Conservation (phyloP, 2,113 vertebrate genomes). For the Malurus cyaneus region DNA sequence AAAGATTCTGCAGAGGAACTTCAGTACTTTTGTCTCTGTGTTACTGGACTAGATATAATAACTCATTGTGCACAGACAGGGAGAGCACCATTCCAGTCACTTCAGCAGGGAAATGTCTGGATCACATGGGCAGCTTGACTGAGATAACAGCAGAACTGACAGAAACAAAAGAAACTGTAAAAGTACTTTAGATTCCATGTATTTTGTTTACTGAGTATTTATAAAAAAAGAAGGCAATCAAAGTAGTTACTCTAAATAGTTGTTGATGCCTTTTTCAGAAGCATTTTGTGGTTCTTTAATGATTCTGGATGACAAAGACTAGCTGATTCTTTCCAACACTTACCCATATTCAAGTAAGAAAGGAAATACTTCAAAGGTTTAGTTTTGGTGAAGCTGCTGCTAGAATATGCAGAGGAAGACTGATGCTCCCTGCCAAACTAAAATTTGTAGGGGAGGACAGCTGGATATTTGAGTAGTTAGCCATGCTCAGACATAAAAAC, state of each 20-base stretch:
- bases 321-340: not conserved
- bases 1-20: not conserved
- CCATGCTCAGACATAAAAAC: constrained; percentile 16
- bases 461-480: not conserved
- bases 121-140: not conserved
- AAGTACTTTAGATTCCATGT: not conserved
- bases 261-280: not conserved
- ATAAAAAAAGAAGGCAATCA: not conserved
- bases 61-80: not conserved
- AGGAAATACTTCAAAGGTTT: not conserved
- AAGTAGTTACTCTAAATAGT: not conserved
- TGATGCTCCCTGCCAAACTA: not conserved
- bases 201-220: not conserved
- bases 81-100: not conserved
- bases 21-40: not conserved
- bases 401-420: not conserved
- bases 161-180: not conserved
- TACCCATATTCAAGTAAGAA: not conserved
- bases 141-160: not conserved
- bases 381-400: not conserved
- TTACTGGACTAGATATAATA: not conserved
- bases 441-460: not conserved
- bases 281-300: not conserved
- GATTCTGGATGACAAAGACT: not conserved
- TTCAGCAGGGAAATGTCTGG: not conserved